Base-by-base conservation (phyloP, 2,888 invertebrate species). In the Rhodophaea formosa region DNA sequence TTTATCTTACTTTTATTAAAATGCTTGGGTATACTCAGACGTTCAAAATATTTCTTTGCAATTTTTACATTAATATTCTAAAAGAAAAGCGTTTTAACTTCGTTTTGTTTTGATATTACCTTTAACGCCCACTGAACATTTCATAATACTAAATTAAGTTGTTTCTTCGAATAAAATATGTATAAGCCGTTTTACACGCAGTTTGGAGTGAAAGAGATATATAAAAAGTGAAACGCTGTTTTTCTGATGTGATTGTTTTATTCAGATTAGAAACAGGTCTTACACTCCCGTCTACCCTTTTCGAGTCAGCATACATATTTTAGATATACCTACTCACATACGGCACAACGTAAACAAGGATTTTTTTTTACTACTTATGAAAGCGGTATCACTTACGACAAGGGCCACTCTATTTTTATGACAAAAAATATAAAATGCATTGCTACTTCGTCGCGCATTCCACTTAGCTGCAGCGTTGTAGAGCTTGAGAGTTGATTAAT, bases 381-480 rank as follows among this genome's bases (percentile, higher is more conserved):
- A 46, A 46, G 49, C 32, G 10, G 49, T 32, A 32, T 49, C 49
- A 30, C 49, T 49, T 32, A 49, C 32, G 32, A 32, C 10, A 49
- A 49, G 49, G 10, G 14, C 6, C 49, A 49, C 32, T 49, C 15
- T 15, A 30, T 14, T 14, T 47, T 47, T 30, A 47, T 47, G 30
- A 30, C 30, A 30, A 47, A n/a, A 53, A 17, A 42, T 43, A 43
- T 15, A 53, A 53, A 53, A 43, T 53, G 43, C 53, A 53, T 53
- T 53, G 43, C 53, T 43, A 15, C 43, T 43, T 23, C 14, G 53
- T 15, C 43, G 53, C 43, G 43, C 43, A 53, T 43, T 29, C 23
- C 45, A 54, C 29, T 45, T 32, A 43, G 44, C 8, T 54, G 54
- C 54, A 54, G 30, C 45, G 29, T 54, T 44, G 15, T 44, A 53